Base-by-base conservation (phyloP, 2,113 vertebrate genomes). In the Eonycteris spelaea region DNA sequence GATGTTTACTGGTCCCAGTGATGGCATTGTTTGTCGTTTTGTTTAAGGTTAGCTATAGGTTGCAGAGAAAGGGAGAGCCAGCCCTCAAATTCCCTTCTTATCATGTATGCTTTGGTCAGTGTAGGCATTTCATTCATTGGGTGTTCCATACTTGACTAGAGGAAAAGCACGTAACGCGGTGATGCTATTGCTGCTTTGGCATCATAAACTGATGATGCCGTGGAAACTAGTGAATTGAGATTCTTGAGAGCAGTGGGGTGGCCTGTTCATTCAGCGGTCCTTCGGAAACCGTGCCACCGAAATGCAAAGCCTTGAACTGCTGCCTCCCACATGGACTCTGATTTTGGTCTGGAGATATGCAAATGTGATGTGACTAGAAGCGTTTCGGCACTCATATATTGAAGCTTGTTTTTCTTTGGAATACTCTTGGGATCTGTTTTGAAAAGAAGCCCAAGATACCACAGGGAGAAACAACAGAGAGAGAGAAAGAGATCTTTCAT, bases 391-490 rank as follows among this genome's bases (percentile, higher is more conserved):
- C 9, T 13, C 68, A 4, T 40, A 75, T 30, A 5, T 2, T 21
- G 55, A 43, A n/a, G 8, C 3, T 74, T 43, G 18, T 51, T 85
- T 71, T 45, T 9, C 6, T 53, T 80, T 43, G 1, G 22, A 57
- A 75, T 33, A 24, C 7, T 40, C 8, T 22, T n/a, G 65, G 2
- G 8, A 35, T 73, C 28, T 48, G 57, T 71, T 86, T 53, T 7
- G 7, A 70, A 78, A 70, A 40, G 28, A 30, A 35, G 13, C 18
- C n/a, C 10, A 53, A 24, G 33, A 16, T n/a, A 15, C 30, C 21
- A 71, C 1, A 35, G 18, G n/a, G n/a, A 11, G 0, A 35, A 8
- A 38, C 3, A 28, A 57, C 7, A 24, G 57, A 24, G 19, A 40
- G 35, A 70, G 35, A 40, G 24, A 28, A 11, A 73, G 24, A 95